Evolutionary conservation across 2,797 vertebrate species (phyloP).

Genomic region (Pipistrellus kuhlii): DNA sequence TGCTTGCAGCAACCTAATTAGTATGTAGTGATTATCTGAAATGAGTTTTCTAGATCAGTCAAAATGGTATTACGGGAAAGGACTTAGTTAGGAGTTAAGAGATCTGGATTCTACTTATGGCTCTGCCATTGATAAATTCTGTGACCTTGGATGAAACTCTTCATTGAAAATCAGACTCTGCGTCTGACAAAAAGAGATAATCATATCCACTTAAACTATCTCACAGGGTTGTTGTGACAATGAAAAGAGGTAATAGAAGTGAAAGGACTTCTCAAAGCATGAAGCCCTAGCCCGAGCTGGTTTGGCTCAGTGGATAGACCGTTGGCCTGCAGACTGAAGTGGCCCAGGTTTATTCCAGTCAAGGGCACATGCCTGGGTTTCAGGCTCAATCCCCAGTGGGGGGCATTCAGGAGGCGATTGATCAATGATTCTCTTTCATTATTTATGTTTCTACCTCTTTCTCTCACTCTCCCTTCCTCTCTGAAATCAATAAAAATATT

Average conservation of each 20-base stretch:
- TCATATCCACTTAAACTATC: not conserved
- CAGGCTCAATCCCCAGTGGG: no score
- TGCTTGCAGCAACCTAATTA: constrained; percentile 50
- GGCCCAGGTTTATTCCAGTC: no score
- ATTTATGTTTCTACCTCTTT: no score
- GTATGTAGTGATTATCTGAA: not conserved
- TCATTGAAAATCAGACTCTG: constrained; percentile 21
- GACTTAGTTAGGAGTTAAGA: not conserved
- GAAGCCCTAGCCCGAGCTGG: no score
- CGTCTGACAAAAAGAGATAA: constrained; percentile 17
- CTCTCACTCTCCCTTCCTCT: no score
- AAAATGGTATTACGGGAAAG: constrained; percentile 14
- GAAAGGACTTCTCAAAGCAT: constrained; percentile 22
- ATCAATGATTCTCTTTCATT: no score
- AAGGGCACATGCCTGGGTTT: no score
- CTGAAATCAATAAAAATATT: not conserved
- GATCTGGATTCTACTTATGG: constrained; percentile 15
- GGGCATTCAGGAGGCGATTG: no score
- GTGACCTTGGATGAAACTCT: not conserved
- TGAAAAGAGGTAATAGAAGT: not conserved
- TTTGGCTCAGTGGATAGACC: no score
- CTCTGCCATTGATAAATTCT: constrained; percentile 19
- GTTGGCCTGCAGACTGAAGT: no score
- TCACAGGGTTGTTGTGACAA: constrained; percentile 26
- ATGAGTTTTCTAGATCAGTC: constrained; percentile 22